These are phyloP conservation scores for Penaeus chinensis DNA, from an alignment of 1,140 invertebrate species.

Conservation along the genomic window DNA sequence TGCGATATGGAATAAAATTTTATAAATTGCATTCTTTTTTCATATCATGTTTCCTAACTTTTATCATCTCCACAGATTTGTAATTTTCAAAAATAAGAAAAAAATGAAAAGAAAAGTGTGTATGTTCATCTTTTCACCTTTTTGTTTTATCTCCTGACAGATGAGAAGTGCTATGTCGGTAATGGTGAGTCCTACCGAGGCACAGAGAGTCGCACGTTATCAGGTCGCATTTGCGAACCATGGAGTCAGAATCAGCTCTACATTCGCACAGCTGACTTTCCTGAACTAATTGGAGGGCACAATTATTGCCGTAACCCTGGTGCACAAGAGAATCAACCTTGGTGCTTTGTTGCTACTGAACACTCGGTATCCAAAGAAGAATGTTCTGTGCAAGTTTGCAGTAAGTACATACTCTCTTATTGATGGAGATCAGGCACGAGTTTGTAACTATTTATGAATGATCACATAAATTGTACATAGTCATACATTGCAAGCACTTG, in stretches of 20 bases:
- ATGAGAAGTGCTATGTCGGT: constrained; percentile 83
- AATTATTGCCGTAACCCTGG: constrained; percentile 95
- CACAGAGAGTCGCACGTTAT: constrained; percentile 77
- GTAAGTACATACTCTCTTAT: constrained; percentile 58
- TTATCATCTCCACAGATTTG: too few species aligned
- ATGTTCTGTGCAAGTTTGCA: constrained; percentile 68
- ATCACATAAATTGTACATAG: neutral
- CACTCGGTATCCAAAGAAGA: constrained; percentile 64
- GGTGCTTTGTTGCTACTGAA: constrained; percentile 81
- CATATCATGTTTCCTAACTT: too few species aligned
- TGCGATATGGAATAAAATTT: too few species aligned
- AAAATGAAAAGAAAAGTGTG: neutral
- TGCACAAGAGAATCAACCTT: constrained; percentile 81
- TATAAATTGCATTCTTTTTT: too few species aligned
- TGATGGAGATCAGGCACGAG: constrained; percentile 37
- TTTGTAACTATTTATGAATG: neutral
- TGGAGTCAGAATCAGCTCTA: constrained; percentile 80
- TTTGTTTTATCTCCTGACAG: constrained; percentile 14
- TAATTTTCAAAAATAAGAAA: neutral
- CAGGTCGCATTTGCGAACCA: constrained; percentile 80
- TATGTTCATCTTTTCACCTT: neutral
- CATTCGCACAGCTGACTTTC: constrained; percentile 80
- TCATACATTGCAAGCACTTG: neutral
- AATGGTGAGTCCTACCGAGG: constrained; percentile 86
- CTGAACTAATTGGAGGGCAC: constrained; percentile 86